Conservation (phyloP, 1,140 invertebrate genomes). For the Eulimnadia texana region DNA sequence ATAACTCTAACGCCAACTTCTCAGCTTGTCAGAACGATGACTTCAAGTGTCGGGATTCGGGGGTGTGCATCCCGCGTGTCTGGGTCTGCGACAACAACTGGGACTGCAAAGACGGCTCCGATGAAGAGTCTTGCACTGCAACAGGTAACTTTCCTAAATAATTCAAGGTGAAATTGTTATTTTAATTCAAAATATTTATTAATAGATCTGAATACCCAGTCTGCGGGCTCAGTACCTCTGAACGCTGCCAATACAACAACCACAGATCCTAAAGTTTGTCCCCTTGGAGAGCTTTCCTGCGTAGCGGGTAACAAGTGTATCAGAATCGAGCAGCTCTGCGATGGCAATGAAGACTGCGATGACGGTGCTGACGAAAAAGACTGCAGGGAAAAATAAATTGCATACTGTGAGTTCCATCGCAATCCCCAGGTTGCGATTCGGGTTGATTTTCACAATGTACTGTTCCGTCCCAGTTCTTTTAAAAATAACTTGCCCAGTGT, state of each 20-base stretch:
- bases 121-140: slow-evolving; percentile 29
- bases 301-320: slow-evolving; percentile 28
- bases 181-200: too few species aligned
- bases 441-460: too few species aligned
- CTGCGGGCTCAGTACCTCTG: neutral
- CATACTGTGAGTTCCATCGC: neutral
- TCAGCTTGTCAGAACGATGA: slow-evolving; percentile 15
- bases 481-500: too few species aligned
- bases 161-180: too few species aligned
- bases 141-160: too few species aligned
- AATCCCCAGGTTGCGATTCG: too few species aligned
- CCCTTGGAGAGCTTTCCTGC: slow-evolving; percentile 29
- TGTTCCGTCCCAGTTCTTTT: too few species aligned
- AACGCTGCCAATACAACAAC: neutral
- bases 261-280: slow-evolving; percentile 9
- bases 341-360: slow-evolving; percentile 34
- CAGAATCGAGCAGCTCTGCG: slow-evolving; percentile 21
- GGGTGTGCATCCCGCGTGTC: slow-evolving; percentile 34
- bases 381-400: slow-evolving; percentile 14
- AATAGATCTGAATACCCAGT: too few species aligned
- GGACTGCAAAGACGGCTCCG: slow-evolving; percentile 40
- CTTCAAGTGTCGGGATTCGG: slow-evolving; percentile 17
- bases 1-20: neutral
- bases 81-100: slow-evolving; percentile 39
- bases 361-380: slow-evolving; percentile 25